A percentile compares a stretch with the other conserved stretches of the same genome.
Conservation (phyloP, 2,113 vertebrate species). For the Budorcas taxicolor region DNA sequence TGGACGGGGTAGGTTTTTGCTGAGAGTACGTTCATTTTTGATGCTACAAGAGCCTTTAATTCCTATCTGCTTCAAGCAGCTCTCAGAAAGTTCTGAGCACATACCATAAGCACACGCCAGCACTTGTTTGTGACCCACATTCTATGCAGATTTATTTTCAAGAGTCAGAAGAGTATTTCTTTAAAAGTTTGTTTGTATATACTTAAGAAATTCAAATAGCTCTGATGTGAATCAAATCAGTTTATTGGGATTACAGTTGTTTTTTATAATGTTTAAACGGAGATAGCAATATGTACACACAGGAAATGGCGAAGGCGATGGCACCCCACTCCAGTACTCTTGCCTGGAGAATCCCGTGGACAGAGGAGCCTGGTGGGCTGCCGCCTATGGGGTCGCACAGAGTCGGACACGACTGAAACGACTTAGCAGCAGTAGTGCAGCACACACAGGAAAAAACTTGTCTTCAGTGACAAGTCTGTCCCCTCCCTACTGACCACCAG, state of each 20-base stretch:
- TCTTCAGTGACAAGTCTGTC: background rate
- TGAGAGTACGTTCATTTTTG: background rate
- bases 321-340: too few relatives aligned
- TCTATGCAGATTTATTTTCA: background rate
- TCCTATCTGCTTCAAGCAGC: background rate
- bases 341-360: too few relatives aligned
- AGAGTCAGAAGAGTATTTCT: background rate
- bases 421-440: too few relatives aligned
- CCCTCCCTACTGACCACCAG: too few relatives aligned
- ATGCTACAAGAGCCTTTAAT: background rate
- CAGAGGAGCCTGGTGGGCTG: too few relatives aligned
- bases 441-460: background rate
- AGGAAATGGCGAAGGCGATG: background rate
- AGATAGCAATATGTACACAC: background rate
- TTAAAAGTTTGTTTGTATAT: background rate
- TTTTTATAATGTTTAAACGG: background rate
- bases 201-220: background rate
- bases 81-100: background rate
- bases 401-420: rapidly evolving
- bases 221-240: background rate
- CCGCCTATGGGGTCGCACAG: too few relatives aligned
- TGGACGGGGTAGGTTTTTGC: background rate
- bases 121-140: background rate
- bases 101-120: background rate
- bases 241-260: background rate